phyloP scores from a whole-genome alignment of 2,797 vertebrate species.

The Gouania willdenowi region DNA sequence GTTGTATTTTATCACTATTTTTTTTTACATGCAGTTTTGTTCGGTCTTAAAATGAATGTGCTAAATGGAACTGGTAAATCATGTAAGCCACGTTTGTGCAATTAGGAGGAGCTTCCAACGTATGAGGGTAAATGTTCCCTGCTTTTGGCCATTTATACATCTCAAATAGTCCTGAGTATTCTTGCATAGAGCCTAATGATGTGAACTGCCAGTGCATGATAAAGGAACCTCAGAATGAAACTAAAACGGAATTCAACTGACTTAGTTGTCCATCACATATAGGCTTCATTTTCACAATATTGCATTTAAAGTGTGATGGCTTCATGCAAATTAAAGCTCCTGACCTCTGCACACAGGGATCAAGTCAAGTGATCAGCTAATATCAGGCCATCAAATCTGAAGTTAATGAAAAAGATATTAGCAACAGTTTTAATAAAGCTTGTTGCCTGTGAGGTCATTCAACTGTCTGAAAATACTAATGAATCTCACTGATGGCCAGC shows the following conservation, averaged over 20 bases:
- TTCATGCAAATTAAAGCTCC: slow-evolving; percentile 41
- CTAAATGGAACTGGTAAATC: no score
- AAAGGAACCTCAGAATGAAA: slow-evolving; percentile 59
- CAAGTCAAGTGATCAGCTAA: slow-evolving; percentile 45
- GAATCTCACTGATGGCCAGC: slow-evolving; percentile 28
- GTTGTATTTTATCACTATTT: no score
- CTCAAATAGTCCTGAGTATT: slow-evolving; percentile 52
- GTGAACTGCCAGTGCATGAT: slow-evolving; percentile 56
- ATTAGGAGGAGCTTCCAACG: no score
- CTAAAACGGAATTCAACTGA: slow-evolving; percentile 64
- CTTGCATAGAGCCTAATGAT: slow-evolving; percentile 56
- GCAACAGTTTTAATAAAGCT: slow-evolving; percentile 57
- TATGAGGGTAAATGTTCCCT: no score
- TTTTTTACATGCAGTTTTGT: no score
- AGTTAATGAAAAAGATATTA: slow-evolving; percentile 60
- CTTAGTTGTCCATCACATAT: slow-evolving; percentile 66
- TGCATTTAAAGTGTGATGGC: slow-evolving; percentile 55
- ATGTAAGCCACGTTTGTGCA: no score
- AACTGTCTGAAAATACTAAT: slow-evolving; percentile 33
- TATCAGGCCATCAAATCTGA: slow-evolving; percentile 44
- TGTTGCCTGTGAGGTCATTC: slow-evolving; percentile 50
- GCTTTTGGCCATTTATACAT: no score
- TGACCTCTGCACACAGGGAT: slow-evolving; percentile 38
- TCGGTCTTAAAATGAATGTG: no score
- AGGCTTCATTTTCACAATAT: slow-evolving; percentile 60